Percentiles rank a stretch among this genome's conserved stretches.
Conservation (phyloP, 2,113 vertebrate species). For the Myotis davidii region DNA sequence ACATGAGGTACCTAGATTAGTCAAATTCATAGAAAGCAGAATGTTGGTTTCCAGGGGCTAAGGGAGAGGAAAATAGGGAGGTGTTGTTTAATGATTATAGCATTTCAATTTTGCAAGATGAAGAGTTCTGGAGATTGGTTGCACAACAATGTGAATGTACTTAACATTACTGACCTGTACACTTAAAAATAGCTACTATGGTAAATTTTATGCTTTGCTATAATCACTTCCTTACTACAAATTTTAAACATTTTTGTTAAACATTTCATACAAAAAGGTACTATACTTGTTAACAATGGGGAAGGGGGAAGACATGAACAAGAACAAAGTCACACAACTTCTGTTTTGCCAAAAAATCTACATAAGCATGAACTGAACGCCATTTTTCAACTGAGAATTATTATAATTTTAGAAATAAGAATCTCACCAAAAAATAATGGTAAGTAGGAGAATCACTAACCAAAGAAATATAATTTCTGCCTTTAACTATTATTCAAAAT, state of each 20-base stretch:
- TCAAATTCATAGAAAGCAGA: neutral
- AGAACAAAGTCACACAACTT: neutral
- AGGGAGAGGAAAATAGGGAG: neutral
- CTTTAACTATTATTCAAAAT: neutral
- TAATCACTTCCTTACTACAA: neutral
- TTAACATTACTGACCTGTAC: neutral
- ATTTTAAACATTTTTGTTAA: slow-evolving; percentile 13
- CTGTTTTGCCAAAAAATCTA: neutral
- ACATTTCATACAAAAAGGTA: neutral
- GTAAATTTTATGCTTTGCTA: neutral
- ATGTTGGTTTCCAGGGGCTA: neutral
- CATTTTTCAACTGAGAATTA: neutral
- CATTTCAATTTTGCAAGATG: neutral
- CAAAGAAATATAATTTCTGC: neutral
- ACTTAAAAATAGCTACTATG: neutral
- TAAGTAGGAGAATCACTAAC: neutral
- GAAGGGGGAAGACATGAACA: too few relatives aligned
- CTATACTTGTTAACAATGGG: neutral
- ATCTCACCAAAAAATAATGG: neutral
- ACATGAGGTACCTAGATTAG: neutral
- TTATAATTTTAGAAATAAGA: neutral
- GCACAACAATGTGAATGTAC: neutral
- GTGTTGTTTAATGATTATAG: neutral
- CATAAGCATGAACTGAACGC: neutral
- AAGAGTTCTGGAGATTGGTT: neutral